Evolutionary conservation across 2,888 invertebrate genomes (phyloP).

Genomic region (Listrodromus nycthemerus): DNA sequence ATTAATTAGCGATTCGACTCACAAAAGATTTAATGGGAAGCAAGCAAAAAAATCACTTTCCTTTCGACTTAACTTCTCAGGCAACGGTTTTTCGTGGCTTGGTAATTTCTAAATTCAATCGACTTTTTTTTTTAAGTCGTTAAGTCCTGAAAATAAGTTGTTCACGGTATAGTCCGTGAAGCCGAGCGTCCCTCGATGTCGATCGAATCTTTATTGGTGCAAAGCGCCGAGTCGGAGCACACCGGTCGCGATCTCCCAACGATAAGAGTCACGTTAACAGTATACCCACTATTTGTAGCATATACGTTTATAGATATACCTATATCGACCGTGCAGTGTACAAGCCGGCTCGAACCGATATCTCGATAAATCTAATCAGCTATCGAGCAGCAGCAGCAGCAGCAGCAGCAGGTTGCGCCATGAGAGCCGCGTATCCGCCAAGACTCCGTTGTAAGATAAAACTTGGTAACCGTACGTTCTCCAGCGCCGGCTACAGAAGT

Average conservation of each 20-base stretch:
- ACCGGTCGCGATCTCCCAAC: slow-evolving; percentile 50
- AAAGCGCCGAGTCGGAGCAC: slow-evolving; percentile 41
- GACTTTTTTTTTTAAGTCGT: background rate
- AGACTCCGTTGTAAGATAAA: slow-evolving; percentile 32
- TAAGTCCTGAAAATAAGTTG: background rate
- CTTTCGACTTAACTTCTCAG: too few species aligned
- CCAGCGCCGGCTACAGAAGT: slow-evolving; percentile 1
- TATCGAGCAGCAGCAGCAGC: slow-evolving; percentile 45
- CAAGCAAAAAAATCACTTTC: background rate
- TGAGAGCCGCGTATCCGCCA: slow-evolving; percentile 24
- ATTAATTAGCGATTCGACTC: background rate
- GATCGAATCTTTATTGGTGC: slow-evolving; percentile 62
- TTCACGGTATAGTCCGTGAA: slow-evolving; percentile 15
- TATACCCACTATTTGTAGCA: slow-evolving; percentile 35
- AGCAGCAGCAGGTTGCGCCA: slow-evolving; percentile 51
- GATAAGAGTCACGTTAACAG: slow-evolving; percentile 61
- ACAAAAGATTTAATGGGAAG: background rate
- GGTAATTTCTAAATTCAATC: background rate
- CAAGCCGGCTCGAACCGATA: slow-evolving; percentile 35
- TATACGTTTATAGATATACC: slow-evolving; percentile 4
- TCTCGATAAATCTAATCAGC: slow-evolving; percentile 66
- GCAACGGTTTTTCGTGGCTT: background rate
- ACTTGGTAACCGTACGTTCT: slow-evolving; percentile 11
- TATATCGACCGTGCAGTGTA: slow-evolving; percentile 5
- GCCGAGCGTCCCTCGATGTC: slow-evolving; percentile 22